phyloP scores from a whole-genome alignment of 2,888 invertebrate species.

The Crematogaster levior region DNA sequence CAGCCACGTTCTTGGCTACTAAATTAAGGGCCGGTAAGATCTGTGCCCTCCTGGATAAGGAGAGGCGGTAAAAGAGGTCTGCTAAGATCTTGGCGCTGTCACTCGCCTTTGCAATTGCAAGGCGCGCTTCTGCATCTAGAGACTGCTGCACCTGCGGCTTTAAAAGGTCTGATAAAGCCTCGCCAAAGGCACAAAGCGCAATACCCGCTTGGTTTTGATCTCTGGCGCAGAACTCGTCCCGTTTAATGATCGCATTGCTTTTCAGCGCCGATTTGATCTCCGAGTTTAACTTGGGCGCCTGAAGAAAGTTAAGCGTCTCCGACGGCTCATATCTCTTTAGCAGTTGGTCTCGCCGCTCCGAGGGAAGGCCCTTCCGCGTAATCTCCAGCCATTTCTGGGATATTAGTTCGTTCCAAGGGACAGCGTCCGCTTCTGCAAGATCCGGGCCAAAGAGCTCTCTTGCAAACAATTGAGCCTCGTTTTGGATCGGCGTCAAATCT shows the following conservation, averaged over 20 bases:
- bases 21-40: too few species aligned
- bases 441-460: neutral
- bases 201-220: neutral
- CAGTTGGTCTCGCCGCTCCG: neutral
- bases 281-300: neutral
- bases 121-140: neutral
- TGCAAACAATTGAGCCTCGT: neutral
- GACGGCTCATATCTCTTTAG: neutral
- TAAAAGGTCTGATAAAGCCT: neutral
- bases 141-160: neutral
- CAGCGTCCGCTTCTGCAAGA: neutral
- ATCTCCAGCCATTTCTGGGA: neutral
- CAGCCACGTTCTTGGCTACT: too few species aligned
- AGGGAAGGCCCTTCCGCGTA: neutral
- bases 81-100: neutral
- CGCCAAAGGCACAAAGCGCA: neutral
- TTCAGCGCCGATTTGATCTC: neutral
- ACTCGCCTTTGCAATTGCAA: neutral
- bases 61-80: neutral
- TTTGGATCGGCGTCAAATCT: too few species aligned
- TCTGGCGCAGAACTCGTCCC: neutral
- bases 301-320: neutral
- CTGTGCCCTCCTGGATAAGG: neutral
- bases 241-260: neutral
- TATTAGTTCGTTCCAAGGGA: neutral